A percentile compares a stretch with the other conserved stretches of the same genome.
These are phyloP conservation scores for Sarcophilus harrisii DNA, from an alignment of 2,797 vertebrate genomes.

Conservation along the genomic window DNA sequence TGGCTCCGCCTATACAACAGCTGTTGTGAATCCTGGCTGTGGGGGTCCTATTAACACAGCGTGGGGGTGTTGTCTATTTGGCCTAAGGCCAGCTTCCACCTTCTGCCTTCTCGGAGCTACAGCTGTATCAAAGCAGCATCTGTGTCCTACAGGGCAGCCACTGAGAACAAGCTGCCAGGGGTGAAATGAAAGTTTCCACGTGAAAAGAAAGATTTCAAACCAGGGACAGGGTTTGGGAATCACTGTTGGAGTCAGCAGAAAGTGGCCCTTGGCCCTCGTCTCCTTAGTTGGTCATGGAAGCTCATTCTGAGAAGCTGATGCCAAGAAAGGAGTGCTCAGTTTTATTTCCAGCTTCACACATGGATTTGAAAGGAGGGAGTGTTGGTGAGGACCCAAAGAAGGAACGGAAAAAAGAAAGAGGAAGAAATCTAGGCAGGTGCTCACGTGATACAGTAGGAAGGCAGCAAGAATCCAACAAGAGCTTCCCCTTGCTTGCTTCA, in stretches of 20 bases:
- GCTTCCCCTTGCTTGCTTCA: not conserved
- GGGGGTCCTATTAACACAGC: slow-evolving; percentile 79
- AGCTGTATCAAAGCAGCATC: slow-evolving; percentile 77
- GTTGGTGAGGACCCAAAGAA: not conserved
- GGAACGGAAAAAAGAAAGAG: not conserved
- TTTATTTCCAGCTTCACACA: not conserved
- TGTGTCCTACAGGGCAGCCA: slow-evolving; percentile 63
- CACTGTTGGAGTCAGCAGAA: not conserved
- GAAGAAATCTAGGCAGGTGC: not conserved
- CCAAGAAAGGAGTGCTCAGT: not conserved
- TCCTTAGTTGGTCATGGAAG: not conserved
- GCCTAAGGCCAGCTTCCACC: slow-evolving; percentile 72
- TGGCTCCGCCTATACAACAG: slow-evolving; percentile 68
- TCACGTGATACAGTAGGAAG: not conserved
- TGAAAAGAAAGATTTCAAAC: not conserved
- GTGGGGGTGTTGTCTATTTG: slow-evolving; percentile 73
- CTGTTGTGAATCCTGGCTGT: slow-evolving; percentile 75
- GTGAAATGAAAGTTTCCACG: slow-evolving; percentile 62
- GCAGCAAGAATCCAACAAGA: not conserved
- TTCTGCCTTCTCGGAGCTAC: slow-evolving; percentile 78
- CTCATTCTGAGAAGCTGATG: not conserved
- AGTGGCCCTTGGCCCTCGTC: not conserved
- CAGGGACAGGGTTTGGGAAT: not conserved
- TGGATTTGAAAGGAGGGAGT: not conserved
- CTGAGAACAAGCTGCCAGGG: slow-evolving; percentile 31